Conservation (phyloP, 2,888 invertebrate genomes). For the Rhimphoctona megacephalus region DNA sequence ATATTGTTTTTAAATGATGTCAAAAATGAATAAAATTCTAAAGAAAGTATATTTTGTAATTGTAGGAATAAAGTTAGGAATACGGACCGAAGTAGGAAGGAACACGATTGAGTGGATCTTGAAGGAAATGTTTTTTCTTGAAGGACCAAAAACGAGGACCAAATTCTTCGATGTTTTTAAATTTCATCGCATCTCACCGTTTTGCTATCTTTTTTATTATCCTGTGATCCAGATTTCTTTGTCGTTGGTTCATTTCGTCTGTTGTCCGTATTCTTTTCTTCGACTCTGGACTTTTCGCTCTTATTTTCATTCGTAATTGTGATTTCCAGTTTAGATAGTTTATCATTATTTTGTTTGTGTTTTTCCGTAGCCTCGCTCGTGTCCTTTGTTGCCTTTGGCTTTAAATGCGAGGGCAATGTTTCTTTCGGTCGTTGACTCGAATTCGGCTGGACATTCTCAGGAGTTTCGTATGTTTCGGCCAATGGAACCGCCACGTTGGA, state of each 20-base stretch:
- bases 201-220: slow-evolving; percentile 9
- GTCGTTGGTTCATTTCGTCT: background rate
- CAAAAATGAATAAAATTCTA: too few relatives aligned
- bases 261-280: background rate
- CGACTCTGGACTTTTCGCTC: background rate
- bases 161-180: background rate
- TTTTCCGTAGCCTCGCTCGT: slow-evolving; percentile 24
- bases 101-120: slow-evolving; percentile 2
- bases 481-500: slow-evolving; percentile 47
- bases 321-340: slow-evolving; percentile 1
- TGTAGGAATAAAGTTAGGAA: background rate
- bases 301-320: background rate
- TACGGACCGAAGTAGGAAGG: background rate
- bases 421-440: slow-evolving; percentile 53
- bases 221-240: slow-evolving; percentile 32
- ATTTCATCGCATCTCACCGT: slow-evolving; percentile 47
- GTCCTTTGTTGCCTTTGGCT: slow-evolving; percentile 44
- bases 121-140: slow-evolving; percentile 4
- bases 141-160: background rate
- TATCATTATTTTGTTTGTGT: slow-evolving; percentile 55
- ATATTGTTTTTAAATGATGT: too few relatives aligned
- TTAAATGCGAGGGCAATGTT: background rate
- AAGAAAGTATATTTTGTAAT: too few relatives aligned
- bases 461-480: slow-evolving; percentile 45
- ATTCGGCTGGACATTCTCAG: slow-evolving; percentile 59